These are phyloP conservation scores for Sceliomorpha sp. DNA, from an alignment of 2,888 invertebrate species.

Conservation along the genomic window DNA sequence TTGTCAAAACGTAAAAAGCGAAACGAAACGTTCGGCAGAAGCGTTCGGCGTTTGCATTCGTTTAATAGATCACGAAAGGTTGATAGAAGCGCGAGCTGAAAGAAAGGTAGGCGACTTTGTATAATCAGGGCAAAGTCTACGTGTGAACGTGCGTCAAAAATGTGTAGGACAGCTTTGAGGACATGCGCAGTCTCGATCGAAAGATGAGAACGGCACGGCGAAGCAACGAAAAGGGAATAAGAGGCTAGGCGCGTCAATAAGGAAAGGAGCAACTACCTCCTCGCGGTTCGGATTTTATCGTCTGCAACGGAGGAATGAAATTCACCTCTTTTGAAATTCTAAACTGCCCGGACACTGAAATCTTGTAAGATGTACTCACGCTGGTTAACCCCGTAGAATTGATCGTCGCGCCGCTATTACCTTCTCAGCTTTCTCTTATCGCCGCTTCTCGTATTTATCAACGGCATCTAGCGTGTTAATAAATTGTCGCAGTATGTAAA, in stretches of 20 bases:
- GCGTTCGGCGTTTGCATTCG: background rate
- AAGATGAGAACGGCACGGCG: constrained; percentile 2
- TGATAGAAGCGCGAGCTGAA: background rate
- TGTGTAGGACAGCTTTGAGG: background rate
- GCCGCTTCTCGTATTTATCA: too few species aligned
- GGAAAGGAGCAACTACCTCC: constrained; percentile 59
- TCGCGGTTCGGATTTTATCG: constrained; percentile 63
- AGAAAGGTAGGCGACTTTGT: too few species aligned
- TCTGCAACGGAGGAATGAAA: constrained; percentile 64
- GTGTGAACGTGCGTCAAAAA: background rate
- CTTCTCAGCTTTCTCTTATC: too few species aligned
- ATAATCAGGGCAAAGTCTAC: background rate
- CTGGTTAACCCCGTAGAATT: too few species aligned
- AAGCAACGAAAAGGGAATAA: constrained; percentile 5
- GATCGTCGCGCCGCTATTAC: too few species aligned
- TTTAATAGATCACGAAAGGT: background rate
- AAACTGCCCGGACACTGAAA: constrained; percentile 47
- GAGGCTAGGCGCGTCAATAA: constrained; percentile 54
- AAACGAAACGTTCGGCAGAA: too few species aligned
- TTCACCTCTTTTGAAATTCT: constrained; percentile 69
- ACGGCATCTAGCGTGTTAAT: too few species aligned
- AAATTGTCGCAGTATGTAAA: too few species aligned
- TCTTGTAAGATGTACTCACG: background rate
- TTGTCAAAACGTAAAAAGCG: too few species aligned
- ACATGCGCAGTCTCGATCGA: background rate